These are phyloP conservation scores for Luscinia luscinia DNA, from an alignment of 2,797 vertebrate genomes.

Conservation along the genomic window DNA sequence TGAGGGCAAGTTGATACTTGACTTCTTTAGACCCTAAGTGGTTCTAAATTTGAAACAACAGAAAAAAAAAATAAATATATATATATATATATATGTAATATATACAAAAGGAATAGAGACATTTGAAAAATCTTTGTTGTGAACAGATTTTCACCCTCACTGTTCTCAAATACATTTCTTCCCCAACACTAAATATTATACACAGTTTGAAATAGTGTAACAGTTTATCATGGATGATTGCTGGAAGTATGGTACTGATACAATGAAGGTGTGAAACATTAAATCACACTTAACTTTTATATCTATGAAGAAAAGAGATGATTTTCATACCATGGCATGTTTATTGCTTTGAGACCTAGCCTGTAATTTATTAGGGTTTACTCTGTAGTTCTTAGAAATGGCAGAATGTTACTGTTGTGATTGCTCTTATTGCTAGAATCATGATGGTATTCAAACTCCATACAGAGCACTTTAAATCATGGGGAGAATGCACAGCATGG, in stretches of 20 bases:
- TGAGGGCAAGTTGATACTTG: not conserved
- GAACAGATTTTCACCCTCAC: not conserved
- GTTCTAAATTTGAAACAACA: not conserved
- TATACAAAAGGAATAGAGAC: not conserved
- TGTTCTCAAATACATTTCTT: not conserved
- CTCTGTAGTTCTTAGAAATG: not conserved
- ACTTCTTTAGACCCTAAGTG: not conserved
- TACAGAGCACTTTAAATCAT: not conserved
- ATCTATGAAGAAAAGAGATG: not conserved
- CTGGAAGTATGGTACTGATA: not conserved
- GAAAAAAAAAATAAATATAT: not conserved
- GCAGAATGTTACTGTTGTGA: not conserved
- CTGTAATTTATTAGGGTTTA: conserved; percentile 36
- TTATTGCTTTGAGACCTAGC: conserved; percentile 3
- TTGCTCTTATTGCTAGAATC: not conserved
- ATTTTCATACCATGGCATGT: not conserved
- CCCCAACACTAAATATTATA: not conserved
- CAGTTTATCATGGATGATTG: not conserved
- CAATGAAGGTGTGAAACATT: not conserved
- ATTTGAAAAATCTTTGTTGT: not conserved
- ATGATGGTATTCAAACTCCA: not conserved
- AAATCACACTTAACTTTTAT: conserved; percentile 12
- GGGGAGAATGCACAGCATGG: not conserved
- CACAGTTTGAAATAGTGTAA: not conserved
- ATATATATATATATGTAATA: not conserved